Evolutionary conservation across 1,140 invertebrate genomes (phyloP).

Genomic region (Calliopsis andreniformis): DNA sequence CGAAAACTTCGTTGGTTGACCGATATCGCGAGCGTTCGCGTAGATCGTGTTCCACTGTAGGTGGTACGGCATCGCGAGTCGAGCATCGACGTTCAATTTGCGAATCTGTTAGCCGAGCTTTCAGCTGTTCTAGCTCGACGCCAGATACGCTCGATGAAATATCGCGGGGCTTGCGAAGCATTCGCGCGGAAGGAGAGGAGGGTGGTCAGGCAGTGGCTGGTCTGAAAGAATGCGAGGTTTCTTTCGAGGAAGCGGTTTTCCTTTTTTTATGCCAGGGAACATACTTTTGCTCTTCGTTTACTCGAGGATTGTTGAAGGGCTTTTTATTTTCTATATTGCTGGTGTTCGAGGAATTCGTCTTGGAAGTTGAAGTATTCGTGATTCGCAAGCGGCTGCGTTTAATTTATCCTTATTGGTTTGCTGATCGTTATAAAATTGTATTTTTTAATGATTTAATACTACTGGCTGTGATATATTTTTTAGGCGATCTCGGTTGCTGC

Average conservation of each 20-base stretch:
- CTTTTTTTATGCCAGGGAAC: not conserved
- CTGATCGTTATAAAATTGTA: too few species aligned
- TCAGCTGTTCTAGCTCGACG: not conserved
- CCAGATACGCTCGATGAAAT: not conserved
- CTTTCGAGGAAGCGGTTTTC: not conserved
- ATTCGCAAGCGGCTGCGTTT: too few species aligned
- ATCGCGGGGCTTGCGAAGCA: slow-evolving; percentile 10
- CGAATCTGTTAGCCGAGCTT: not conserved
- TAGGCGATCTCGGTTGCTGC: not conserved
- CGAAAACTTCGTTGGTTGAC: slow-evolving; percentile 18
- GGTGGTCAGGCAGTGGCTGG: not conserved
- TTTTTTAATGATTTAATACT: too few species aligned
- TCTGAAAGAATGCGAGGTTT: not conserved
- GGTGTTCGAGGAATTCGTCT: too few species aligned
- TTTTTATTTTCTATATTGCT: not conserved
- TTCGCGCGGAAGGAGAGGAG: not conserved
- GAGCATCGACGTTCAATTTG: slow-evolving; percentile 1
- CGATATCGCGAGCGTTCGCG: not conserved
- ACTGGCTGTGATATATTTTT: too few species aligned
- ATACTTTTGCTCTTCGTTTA: not conserved
- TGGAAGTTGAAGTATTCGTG: too few species aligned
- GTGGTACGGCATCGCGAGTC: not conserved
- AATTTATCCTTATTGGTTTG: too few species aligned
- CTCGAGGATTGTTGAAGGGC: not conserved
- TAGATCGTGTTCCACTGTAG: not conserved